These are phyloP conservation scores for Melanerpes formicivorus DNA, from an alignment of 2,113 vertebrate genomes.

Conservation along the genomic window DNA sequence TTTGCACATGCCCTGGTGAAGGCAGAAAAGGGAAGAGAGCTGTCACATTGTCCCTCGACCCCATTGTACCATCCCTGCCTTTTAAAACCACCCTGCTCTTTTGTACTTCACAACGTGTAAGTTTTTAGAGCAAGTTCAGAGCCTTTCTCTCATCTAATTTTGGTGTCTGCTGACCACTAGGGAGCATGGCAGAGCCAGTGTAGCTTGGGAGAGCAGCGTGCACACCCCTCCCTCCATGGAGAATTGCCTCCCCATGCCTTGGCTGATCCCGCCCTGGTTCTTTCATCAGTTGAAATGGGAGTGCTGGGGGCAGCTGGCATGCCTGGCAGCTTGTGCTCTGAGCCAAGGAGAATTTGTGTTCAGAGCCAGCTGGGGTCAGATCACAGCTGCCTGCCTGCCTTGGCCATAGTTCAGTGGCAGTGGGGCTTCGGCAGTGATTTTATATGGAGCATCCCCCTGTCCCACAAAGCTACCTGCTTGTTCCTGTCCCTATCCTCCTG, in stretches of 20 bases:
- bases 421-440: background rate
- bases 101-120: background rate
- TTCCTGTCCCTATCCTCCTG: background rate
- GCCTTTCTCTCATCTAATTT: background rate
- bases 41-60: background rate
- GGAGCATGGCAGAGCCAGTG: constrained; percentile 61
- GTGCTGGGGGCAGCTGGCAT: constrained; percentile 30
- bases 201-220: background rate
- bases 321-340: constrained; percentile 39
- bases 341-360: constrained; percentile 5
- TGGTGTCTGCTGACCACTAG: constrained; percentile 55
- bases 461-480: background rate
- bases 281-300: constrained; percentile 28
- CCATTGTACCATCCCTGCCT: background rate
- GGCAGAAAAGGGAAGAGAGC: background rate
- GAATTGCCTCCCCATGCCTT: background rate
- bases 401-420: background rate
- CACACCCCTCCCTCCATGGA: background rate
- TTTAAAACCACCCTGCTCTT: background rate
- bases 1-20: background rate
- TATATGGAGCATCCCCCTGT: background rate
- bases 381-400: constrained; percentile 22
- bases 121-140: background rate
- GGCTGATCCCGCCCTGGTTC: background rate
- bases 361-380: constrained; percentile 41